Percentiles rank a stretch among this genome's conserved stretches.
Conservation (phyloP, 2,797 vertebrate genomes). For the Anniella stebbinsi region DNA sequence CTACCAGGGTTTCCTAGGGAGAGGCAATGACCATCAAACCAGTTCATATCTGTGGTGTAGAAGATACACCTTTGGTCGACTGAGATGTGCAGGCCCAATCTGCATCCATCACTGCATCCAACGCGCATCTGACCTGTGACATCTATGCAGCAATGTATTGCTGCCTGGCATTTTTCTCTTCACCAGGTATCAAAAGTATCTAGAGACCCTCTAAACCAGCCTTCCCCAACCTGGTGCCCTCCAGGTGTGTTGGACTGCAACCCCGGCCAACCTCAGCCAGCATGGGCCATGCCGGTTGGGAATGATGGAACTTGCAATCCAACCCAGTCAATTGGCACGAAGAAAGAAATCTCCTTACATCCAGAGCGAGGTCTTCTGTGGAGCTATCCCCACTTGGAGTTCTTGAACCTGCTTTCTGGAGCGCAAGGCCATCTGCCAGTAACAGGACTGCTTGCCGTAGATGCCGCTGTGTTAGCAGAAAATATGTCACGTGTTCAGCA, state of each 20-base stretch:
- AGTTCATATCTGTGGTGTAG: no score
- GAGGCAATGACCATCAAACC: no score
- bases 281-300: neutral
- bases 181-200: neutral
- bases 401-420: conserved; percentile 8
- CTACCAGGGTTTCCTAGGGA: no score
- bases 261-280: neutral
- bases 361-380: neutral
- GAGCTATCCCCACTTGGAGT: neutral
- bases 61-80: no score
- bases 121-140: neutral
- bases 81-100: no score
- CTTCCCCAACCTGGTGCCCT: neutral
- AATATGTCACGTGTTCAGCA: conserved; percentile 9
- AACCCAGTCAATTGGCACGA: neutral
- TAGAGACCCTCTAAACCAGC: neutral
- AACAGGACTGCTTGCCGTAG: conserved; percentile 44
- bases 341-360: conserved; percentile 4
- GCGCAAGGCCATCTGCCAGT: conserved; percentile 29
- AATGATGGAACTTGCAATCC: neutral
- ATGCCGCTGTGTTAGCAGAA: conserved; percentile 61
- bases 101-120: no score
- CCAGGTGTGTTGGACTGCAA: neutral
- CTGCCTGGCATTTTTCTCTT: neutral
- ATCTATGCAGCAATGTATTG: neutral